phyloP scores from a whole-genome alignment of 2,888 invertebrate species.

The Scotopteryx bipunctaria region DNA sequence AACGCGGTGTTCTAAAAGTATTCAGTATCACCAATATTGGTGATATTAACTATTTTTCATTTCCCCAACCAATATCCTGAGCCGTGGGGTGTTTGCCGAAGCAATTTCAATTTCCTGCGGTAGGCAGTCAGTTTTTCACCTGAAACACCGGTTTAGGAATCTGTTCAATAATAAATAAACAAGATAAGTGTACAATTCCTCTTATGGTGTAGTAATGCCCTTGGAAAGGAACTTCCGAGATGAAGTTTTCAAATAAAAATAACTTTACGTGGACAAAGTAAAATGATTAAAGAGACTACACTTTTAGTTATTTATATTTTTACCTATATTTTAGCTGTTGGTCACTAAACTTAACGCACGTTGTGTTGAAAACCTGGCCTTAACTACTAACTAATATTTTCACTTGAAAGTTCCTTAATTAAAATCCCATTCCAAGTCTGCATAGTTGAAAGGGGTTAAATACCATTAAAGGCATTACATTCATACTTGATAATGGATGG shows the following conservation, averaged over 20 bases:
- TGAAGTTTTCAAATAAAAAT: too few relatives aligned
- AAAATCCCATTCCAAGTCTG: conserved; percentile 50
- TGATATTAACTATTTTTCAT: conserved; percentile 60
- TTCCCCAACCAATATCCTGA: conserved; percentile 69
- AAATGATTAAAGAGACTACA: too few relatives aligned
- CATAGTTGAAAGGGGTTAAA: conserved; percentile 45
- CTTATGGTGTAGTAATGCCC: too few relatives aligned
- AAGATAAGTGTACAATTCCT: too few relatives aligned
- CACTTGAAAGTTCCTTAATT: conserved; percentile 52
- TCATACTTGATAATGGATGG: conserved; percentile 47
- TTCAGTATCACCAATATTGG: conserved; percentile 36
- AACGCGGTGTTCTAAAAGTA: conserved; percentile 28
- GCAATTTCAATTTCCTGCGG: conserved; percentile 71
- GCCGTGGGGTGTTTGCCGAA: conserved; percentile 66
- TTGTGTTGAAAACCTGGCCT: too few relatives aligned
- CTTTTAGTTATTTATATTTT: too few relatives aligned
- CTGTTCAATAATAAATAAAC: too few relatives aligned
- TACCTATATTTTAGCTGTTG: too few relatives aligned
- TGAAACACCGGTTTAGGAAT: conserved; percentile 23
- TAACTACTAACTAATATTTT: too few relatives aligned
- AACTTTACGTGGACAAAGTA: too few relatives aligned
- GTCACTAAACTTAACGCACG: too few relatives aligned
- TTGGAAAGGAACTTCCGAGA: too few relatives aligned
- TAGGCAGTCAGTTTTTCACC: conserved; percentile 53
- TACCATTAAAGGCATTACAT: conserved; percentile 42